Base-by-base conservation (phyloP, 2,113 vertebrate species). In the Sakesphorus luctuosus region DNA sequence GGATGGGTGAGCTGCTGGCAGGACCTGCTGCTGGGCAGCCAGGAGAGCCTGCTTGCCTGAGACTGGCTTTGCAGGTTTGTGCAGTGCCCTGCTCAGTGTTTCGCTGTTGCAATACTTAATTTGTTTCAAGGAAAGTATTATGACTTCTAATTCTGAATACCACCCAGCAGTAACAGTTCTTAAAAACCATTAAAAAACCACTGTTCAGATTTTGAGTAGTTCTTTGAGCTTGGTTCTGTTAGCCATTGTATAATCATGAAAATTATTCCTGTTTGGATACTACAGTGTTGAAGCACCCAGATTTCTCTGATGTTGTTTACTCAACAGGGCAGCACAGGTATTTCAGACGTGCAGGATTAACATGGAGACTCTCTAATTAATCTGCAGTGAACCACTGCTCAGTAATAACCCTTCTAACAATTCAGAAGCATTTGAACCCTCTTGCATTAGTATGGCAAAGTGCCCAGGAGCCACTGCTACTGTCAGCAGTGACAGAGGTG, bases 41-140 rank as follows among this genome's bases (percentile, higher is more conserved):
- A 11, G 68, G 35, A 43, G 73, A 65, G 33, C 1, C 7, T 36
- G 78, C 83, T 77, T 36, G 19, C 0, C 15, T 10, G 40, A 65
- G 89, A 96, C 93, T 82, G 3, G 93, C 91, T 95, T 19, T 85
- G 87, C 78, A n/a, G 2, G 87, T 93, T 85, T 17, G 19, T 12
- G 1, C 68, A 73, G 62, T 0, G 50, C 61, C 65, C 73, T 85
- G 69, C 68, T 92, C 76, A 3, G 33, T 56, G 72, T 52, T 87
- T 83, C 38, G 0, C 20, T 92, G 74, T 88, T 65, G 92, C 90
- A 94, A 88, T 71, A 71, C 78, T 95, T 93, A 87, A 91, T 94
- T 84, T 88, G 86, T 71, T 92, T 96, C 93, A 89, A 75, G 77
- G 91, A 95, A 96, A 91, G 74, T 20, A 75, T 36, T 26, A 8